Conservation (phyloP, 2,888 invertebrate genomes). For the Hermaeophaga mercurialis region DNA sequence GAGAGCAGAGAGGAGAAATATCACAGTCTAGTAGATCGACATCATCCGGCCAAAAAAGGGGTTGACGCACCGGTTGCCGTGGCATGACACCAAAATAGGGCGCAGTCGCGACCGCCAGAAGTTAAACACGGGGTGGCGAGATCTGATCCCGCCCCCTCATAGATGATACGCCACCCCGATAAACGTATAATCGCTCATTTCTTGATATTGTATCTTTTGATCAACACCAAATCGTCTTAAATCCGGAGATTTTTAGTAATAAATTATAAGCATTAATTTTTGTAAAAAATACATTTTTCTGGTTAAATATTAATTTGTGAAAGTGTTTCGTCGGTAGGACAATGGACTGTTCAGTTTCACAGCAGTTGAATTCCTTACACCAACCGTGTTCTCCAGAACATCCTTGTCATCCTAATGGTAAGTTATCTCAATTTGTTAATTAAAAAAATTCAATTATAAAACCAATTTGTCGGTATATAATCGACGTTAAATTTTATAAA, state of each 20-base stretch:
- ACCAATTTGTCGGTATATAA: no score
- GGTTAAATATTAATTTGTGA: no score
- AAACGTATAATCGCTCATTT: conserved; percentile 46
- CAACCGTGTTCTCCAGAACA: conserved; percentile 51
- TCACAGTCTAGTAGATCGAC: conserved; percentile 45
- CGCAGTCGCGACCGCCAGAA: conserved; percentile 50
- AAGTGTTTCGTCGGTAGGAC: conserved; percentile 17
- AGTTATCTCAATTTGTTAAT: no score
- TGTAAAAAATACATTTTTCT: no score
- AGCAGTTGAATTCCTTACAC: conserved; percentile 47
- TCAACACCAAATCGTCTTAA: conserved; percentile 42
- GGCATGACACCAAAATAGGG: conserved; percentile 36
- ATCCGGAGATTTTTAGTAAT: no score
- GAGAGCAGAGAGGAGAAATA: conserved; percentile 30
- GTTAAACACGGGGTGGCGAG: conserved; percentile 59
- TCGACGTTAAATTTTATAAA: no score
- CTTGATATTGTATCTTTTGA: conserved; percentile 44
- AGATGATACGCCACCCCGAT: conserved; percentile 47
- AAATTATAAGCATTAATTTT: no score
- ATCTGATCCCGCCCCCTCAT: conserved; percentile 56
- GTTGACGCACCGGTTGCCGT: conserved; percentile 38
- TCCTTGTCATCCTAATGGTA: conserved; percentile 44
- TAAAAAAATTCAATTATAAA: no score
- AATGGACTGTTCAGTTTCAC: conserved; percentile 51
- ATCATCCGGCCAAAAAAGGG: conserved; percentile 42